Conservation (phyloP, 2,113 vertebrate genomes). For the Apodemus sylvaticus region DNA sequence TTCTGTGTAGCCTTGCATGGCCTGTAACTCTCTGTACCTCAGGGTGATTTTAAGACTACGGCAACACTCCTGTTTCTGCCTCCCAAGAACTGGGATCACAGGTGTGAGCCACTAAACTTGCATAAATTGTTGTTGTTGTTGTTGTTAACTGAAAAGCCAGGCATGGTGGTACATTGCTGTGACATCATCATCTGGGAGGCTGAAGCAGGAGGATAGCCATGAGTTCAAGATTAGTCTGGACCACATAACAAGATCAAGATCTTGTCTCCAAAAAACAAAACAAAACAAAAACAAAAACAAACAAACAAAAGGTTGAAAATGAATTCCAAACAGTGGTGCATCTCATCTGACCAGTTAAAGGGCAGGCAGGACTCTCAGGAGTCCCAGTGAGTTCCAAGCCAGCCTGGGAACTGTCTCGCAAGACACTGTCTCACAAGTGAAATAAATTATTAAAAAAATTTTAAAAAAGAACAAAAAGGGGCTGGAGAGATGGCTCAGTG, state of each 20-base stretch:
- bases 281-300: neutral
- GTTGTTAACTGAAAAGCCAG: neutral
- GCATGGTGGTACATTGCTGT: neutral
- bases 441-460: neutral
- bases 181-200: neutral
- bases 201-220: neutral
- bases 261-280: neutral
- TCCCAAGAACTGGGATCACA: neutral
- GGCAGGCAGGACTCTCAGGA: neutral
- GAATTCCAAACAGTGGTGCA: neutral
- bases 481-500: too few relatives aligned
- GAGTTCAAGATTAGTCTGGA: neutral
- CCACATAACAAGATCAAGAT: neutral
- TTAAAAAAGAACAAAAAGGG: neutral
- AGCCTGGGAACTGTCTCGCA: too few relatives aligned
- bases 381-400: neutral
- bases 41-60: neutral
- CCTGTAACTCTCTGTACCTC: neutral
- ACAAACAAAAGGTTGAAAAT: neutral
- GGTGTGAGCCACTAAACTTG: neutral
- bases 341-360: neutral
- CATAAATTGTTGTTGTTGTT: neutral
- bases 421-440: neutral
- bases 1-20: neutral
- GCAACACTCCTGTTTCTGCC: neutral